A percentile compares a stretch with the other conserved stretches of the same genome.
phyloP scores from a whole-genome alignment of 2,113 vertebrate species.

The Sialia sialis region DNA sequence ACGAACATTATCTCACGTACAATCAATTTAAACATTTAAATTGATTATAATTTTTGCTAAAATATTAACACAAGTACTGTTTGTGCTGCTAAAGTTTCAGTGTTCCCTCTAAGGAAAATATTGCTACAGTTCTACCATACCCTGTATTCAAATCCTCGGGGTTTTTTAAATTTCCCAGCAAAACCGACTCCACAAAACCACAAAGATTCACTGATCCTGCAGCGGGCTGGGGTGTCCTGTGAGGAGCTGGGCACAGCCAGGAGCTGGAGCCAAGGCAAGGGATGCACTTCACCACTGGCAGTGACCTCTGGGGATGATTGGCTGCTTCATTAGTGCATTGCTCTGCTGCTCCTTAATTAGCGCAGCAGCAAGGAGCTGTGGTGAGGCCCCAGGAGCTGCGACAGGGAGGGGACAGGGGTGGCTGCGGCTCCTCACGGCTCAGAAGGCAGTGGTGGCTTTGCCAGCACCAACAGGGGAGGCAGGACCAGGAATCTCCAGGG shows the following conservation, averaged over 20 bases:
- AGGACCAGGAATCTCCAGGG: neutral
- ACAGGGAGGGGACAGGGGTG: neutral
- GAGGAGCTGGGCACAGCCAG: neutral
- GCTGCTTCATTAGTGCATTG: neutral
- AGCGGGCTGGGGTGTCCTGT: neutral
- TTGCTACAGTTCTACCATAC: slow-evolving; percentile 54
- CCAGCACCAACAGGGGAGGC: neutral
- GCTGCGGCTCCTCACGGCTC: neutral
- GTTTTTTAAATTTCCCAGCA: neutral
- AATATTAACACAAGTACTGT: slow-evolving; percentile 65
- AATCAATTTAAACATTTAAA: slow-evolving; percentile 71
- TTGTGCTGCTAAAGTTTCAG: slow-evolving; percentile 69
- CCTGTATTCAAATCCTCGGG: slow-evolving; percentile 30
- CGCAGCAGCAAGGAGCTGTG: neutral
- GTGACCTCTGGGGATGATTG: neutral
- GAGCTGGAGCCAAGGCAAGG: neutral
- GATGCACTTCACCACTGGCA: neutral
- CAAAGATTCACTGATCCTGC: neutral
- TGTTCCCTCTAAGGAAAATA: slow-evolving; percentile 76
- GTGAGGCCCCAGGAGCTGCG: neutral
- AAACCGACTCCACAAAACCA: neutral
- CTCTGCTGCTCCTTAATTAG: neutral
- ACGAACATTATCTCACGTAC: slow-evolving; percentile 69
- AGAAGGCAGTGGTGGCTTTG: neutral
- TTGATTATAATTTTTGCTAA: slow-evolving; percentile 64